These are phyloP conservation scores for Mastomys coucha DNA, from an alignment of 2,113 vertebrate species.

Conservation along the genomic window DNA sequence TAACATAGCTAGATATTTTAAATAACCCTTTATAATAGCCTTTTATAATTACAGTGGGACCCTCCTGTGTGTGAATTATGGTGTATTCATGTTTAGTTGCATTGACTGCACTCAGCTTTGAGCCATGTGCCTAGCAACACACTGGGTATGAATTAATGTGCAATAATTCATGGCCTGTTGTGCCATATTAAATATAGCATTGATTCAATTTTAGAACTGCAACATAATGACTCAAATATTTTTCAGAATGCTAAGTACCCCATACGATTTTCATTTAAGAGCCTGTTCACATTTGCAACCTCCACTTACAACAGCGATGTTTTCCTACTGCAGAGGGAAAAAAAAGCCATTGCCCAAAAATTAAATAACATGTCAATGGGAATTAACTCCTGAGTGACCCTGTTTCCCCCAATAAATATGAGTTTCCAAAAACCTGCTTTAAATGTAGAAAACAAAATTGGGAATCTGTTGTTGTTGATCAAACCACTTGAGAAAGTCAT, in stretches of 20 bases:
- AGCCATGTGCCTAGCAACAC: slow-evolving; percentile 85
- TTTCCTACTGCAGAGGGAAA: slow-evolving; percentile 74
- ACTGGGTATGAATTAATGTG: slow-evolving; percentile 87
- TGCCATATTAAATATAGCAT: slow-evolving; percentile 88
- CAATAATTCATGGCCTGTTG: slow-evolving; percentile 88
- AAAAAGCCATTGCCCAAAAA: slow-evolving; percentile 73
- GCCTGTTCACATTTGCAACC: slow-evolving; percentile 80
- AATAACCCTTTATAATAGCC: slow-evolving; percentile 84
- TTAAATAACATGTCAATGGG: slow-evolving; percentile 61
- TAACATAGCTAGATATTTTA: slow-evolving; percentile 85
- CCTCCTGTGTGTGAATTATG: slow-evolving; percentile 85
- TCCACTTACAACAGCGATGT: slow-evolving; percentile 82
- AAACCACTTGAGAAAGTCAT: slow-evolving; percentile 40
- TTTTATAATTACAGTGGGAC: slow-evolving; percentile 85
- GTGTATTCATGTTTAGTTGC: slow-evolving; percentile 83
- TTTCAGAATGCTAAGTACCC: slow-evolving; percentile 83
- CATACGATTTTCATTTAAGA: slow-evolving; percentile 84
- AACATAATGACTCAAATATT: slow-evolving; percentile 86
- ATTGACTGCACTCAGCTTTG: slow-evolving; percentile 86
- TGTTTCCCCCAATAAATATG: slow-evolving; percentile 22
- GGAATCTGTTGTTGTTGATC: neutral
- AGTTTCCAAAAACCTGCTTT: slow-evolving; percentile 32
- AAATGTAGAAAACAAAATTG: neutral
- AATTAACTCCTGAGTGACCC: slow-evolving; percentile 58
- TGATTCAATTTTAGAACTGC: slow-evolving; percentile 86